Evolutionary conservation across 2,888 invertebrate genomes (phyloP), one percentile per base, ranked within the genome.

Genomic region (Ptilodon capucinus): DNA sequence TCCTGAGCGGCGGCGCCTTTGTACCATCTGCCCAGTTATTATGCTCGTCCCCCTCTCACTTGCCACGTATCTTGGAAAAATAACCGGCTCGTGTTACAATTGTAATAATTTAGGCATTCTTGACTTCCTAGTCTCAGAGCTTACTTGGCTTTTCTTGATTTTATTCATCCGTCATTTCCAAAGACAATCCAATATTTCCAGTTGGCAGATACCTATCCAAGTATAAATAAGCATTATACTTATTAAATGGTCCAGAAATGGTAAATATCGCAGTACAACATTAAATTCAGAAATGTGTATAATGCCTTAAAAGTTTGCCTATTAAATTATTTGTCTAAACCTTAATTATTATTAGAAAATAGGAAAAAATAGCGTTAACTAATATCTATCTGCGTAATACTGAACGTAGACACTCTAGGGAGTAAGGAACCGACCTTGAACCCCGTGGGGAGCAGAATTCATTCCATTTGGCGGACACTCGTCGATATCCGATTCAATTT

Each of bases 371-470:
- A 44, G 18, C 35, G 19, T 13, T 32, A 14, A 7, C 21, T 6
- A 41, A 36, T 50, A 38, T 38, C 9, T 18, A 19, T n/a, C 18
- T 11, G 19, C 19, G 14, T 4, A 19, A 38, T 50, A 39, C 38
- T 18, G 7, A 14, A 34, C 6, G 17, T 44, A 64, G 58, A 65
- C 66, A 46, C 54, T 40, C 41, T 40, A 32, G 63, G 54, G 63
- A 57, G 49, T 50, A 54, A 43, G 35, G 52, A 53, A 44, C 45
- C 46, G 64, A 51, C 75, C 75, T 76, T 74, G 69, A 77, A 72
- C 67, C 57, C 74, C 51, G 53, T 14, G 23, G 60, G 65, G 62
- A 71, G 61, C 53, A 47, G 46, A 60, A 64, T 62, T 62, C 62
- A 62, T 63, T 60, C 60, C 48, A 67, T 68, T 66, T 60, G 53